Base-by-base conservation (phyloP, 92 coral and sea anemone species). In the Nematostella vectensis region DNA sequence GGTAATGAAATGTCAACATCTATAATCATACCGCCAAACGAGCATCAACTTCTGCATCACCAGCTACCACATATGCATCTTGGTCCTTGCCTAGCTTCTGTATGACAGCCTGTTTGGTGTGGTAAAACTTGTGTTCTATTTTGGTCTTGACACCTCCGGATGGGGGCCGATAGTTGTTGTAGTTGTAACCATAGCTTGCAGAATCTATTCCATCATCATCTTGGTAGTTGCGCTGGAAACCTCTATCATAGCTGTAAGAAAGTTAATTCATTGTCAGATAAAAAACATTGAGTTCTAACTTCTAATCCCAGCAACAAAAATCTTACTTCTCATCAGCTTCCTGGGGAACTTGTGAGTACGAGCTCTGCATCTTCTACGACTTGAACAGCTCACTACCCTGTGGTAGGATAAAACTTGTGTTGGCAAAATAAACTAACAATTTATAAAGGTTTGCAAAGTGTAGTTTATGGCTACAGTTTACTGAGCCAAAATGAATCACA, bases 21-120 rank as follows among this genome's bases (percentile, higher is more conserved):
- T n/a, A n/a, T n/a, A n/a, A n/a, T 23, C 57, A 26, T 65, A 80
- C 94, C 83, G 81, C 88, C 24, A 91, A 88, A 12, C 98, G 76
- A 29, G 98, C 94, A 67, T 91, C 98, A 26, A 91, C 98, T 54
- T 91, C 98, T 17, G 96, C 85, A 64, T 91, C 98, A 48, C 98
- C 98, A 24, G 94, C 96, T 1, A 91, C 96, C 3, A 91, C 98
- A 75, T 57, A 82, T 26, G 48, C 70, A 61, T 91, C 98, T 65
- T 91, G 98, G 24, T 75, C 88, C 56, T 91, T 91, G 55, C 98
- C 98, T n/a, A 91, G 48, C 43, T 86, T 91, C 52, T 91, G 88
- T 13, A 91, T 87, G 56, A 91, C 71, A 0, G 93, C 69, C 71
- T 91, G 98, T 59, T 91, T 91, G 1, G 96, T 88, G 29, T 82